Conservation (phyloP, 92 coral and sea anemone species). For the Umimayanthus chanpuru region DNA sequence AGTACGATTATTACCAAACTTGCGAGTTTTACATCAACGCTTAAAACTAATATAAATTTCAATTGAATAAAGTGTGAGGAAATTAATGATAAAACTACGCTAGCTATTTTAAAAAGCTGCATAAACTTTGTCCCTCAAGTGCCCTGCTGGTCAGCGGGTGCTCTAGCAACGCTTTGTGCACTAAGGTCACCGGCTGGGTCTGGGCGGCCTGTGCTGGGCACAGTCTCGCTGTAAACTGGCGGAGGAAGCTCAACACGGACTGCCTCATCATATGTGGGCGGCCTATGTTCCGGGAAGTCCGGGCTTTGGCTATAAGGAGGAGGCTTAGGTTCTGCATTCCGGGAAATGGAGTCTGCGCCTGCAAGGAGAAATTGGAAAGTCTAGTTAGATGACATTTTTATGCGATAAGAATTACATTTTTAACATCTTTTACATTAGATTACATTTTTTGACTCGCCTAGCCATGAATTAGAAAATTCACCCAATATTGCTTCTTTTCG, state of each 20-base stretch:
- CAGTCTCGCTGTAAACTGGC: slow-evolving; percentile 31
- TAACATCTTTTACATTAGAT: no score
- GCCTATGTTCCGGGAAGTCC: slow-evolving; percentile 32
- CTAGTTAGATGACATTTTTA: background rate
- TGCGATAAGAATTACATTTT: no score
- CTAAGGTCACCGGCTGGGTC: background rate
- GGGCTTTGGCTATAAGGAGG: slow-evolving; percentile 37
- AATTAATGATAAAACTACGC: no score
- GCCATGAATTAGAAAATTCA: no score
- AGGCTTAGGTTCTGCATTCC: slow-evolving; percentile 35
- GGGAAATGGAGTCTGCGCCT: slow-evolving; percentile 36
- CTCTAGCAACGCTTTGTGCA: slow-evolving; percentile 3
- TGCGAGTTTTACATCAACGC: background rate
- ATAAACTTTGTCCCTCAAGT: slow-evolving; percentile 3
- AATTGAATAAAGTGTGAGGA: background rate
- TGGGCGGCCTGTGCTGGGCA: slow-evolving; percentile 17
- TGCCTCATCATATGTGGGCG: slow-evolving; percentile 46
- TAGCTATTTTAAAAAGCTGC: background rate
- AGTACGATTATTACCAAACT: no score
- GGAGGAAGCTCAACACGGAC: slow-evolving; percentile 40
- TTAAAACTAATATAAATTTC: background rate
- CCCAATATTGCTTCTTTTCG: no score
- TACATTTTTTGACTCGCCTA: no score
- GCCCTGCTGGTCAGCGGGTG: slow-evolving; percentile 22
- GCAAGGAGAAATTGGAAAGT: background rate